phyloP scores from a whole-genome alignment of 2,797 vertebrate species.

The Myotis vivesi region DNA sequence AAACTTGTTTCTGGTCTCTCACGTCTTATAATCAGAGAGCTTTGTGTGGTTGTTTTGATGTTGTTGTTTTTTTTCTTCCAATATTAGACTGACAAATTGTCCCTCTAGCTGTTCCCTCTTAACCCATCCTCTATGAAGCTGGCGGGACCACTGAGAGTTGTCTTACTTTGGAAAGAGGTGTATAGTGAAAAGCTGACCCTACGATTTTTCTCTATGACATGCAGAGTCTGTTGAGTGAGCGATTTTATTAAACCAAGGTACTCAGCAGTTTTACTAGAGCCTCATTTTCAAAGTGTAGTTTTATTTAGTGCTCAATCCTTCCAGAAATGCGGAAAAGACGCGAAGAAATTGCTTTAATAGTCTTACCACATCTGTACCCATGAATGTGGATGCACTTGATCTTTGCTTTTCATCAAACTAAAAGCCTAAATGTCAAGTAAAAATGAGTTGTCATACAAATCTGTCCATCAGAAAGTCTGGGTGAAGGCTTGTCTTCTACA shows the following conservation, averaged over 20 bases:
- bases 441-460: not conserved
- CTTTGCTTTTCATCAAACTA: not conserved
- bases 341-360: not conserved
- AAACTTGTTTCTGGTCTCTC: not conserved
- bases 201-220: not conserved
- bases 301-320: not conserved
- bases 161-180: not conserved
- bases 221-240: not conserved
- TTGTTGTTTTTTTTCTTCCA: not conserved
- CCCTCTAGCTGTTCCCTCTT: not conserved
- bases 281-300: slow-evolving; percentile 3
- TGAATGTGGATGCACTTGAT: not conserved
- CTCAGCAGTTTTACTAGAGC: not conserved
- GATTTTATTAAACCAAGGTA: not conserved
- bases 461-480: no score
- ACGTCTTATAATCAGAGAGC: not conserved
- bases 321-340: not conserved
- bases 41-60: not conserved
- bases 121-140: not conserved
- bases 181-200: not conserved
- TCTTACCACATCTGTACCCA: not conserved
- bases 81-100: not conserved
- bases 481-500: slow-evolving; percentile 34
- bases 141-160: not conserved
- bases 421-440: not conserved